Conservation (phyloP, 2,888 invertebrate species). For the Melipona beecheii region DNA sequence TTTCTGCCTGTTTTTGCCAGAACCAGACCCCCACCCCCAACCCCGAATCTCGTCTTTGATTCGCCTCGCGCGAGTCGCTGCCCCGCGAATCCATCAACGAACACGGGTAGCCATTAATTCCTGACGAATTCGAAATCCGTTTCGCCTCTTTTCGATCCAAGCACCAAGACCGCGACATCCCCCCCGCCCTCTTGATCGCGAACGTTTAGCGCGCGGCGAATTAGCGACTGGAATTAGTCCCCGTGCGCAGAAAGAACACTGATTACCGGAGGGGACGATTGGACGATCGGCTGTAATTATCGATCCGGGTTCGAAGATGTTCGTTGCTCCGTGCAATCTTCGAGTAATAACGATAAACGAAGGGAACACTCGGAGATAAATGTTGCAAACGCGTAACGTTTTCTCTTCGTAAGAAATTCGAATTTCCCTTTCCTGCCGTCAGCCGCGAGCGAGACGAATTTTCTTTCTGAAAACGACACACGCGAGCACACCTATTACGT, state of each 20-base stretch:
- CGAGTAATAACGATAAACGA: neutral
- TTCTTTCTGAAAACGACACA: neutral
- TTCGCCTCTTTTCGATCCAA: slow-evolving; percentile 35
- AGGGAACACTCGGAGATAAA: neutral
- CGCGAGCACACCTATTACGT: neutral
- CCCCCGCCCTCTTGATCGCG: neutral
- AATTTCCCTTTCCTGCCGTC: neutral
- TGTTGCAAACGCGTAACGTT: neutral
- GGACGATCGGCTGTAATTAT: neutral
- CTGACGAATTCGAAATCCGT: slow-evolving; percentile 22
- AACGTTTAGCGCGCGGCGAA: neutral
- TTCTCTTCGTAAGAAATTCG: neutral
- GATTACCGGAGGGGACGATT: neutral
- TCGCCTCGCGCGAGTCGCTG: slow-evolving; percentile 31
- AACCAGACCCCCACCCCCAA: slow-evolving; percentile 4
- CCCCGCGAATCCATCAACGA: slow-evolving; percentile 45
- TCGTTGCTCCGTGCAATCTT: neutral
- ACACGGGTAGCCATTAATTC: slow-evolving; percentile 55
- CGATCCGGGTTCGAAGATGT: neutral
- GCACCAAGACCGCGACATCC: slow-evolving; percentile 29
- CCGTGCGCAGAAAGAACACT: neutral
- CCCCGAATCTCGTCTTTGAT: slow-evolving; percentile 11
- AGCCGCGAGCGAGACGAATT: no score
- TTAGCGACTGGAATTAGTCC: neutral
- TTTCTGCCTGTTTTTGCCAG: slow-evolving; percentile 39